phyloP scores from a whole-genome alignment of 2,888 invertebrate species.

The Drosophila merina region DNA sequence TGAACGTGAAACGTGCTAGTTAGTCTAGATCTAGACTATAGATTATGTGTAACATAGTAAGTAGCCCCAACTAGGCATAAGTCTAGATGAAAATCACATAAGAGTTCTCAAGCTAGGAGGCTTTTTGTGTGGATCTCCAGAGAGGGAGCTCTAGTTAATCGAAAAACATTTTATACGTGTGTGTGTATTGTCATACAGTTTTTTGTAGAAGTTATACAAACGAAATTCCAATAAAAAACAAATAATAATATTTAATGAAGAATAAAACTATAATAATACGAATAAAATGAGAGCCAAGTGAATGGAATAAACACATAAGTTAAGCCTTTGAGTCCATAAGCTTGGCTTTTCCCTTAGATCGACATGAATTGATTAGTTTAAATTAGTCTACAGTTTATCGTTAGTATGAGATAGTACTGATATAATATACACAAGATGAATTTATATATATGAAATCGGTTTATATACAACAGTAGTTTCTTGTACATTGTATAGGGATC shows the following conservation, averaged over 20 bases:
- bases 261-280: background rate
- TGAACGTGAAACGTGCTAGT: constrained; percentile 70
- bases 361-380: constrained; percentile 36
- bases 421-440: constrained; percentile 72
- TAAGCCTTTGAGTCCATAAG: constrained; percentile 4
- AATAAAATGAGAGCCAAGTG: background rate
- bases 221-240: constrained; percentile 5
- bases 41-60: constrained; percentile 77
- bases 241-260: background rate
- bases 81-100: constrained; percentile 19
- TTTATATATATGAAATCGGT: constrained; percentile 71
- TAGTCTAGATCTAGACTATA: constrained; percentile 47
- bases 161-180: constrained; percentile 60
- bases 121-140: constrained; percentile 37
- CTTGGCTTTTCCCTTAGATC: constrained; percentile 32
- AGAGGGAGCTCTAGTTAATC: constrained; percentile 28
- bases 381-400: constrained; percentile 52
- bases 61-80: constrained; percentile 29
- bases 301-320: background rate
- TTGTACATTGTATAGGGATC: constrained; percentile 4
- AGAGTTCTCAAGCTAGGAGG: constrained; percentile 28
- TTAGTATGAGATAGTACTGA: constrained; percentile 73
- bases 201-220: constrained; percentile 63
- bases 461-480: constrained; percentile 58
- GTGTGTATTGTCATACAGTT: constrained; percentile 65